Evolutionary conservation across 2,113 vertebrate genomes (phyloP), one percentile per base, ranked within the genome.

Genomic region (Zosterops hypoxanthus): DNA sequence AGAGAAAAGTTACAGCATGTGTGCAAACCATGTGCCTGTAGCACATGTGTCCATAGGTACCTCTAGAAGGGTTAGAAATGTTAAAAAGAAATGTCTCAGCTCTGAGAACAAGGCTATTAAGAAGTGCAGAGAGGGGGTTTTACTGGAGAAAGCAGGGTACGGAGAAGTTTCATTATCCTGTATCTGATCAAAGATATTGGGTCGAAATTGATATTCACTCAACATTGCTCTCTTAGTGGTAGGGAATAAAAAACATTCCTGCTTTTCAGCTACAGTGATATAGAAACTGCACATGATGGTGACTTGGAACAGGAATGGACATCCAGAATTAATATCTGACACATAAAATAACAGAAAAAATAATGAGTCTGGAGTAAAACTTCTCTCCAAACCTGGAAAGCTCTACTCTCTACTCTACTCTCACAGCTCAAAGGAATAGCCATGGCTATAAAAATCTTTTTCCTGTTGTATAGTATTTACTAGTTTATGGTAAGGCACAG

Each of bases 371-470:
- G 79, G 50, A 90, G 72, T 41, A 86, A 94, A 88, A 6, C 11
- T 3, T 88, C 28, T 80, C 24, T 70, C 12, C 10, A 11, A 72
- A 85, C 39, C n/a, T 70, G 61, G 88, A 86, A 94, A 95, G 1
- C n/a, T 81, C 60, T 94, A 93, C 82, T 31, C 34, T 95, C 78
- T 94, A 1, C n/a, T 81, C 60, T 94, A 93, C 82, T 31, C 34
- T 95, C 78, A 75, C 41, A 92, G 46, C 46, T 84, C 33, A 66
- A 91, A 96, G 84, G 93, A 88, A 97, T 92, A 97, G 25, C 56
- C 87, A 63, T 16, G 23, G 34, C n/a, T 91, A 71, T 78, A 87
- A 96, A 95, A 76, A 53, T 44, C n/a, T 79, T 18, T 97, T 96
- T 91, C 56, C 24, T 63, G 29, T 59, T 91, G 22, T 77, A 63